These are phyloP conservation scores for Microplitis demolitor DNA, from an alignment of 1,140 invertebrate species.

Conservation along the genomic window DNA sequence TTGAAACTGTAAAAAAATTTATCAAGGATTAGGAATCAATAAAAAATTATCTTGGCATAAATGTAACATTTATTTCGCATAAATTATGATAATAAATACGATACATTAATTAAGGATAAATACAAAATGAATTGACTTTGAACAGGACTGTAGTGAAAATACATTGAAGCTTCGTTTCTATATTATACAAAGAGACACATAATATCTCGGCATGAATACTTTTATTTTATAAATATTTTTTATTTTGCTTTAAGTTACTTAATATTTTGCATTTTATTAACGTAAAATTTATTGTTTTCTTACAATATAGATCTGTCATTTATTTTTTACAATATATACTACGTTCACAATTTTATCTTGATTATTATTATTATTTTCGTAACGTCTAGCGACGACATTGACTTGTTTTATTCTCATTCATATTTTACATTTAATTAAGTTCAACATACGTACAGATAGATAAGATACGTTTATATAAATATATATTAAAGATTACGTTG, in stretches of 20 bases:
- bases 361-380: background rate
- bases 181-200: conserved; percentile 43
- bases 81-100: conserved; percentile 56
- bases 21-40: background rate
- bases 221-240: conserved; percentile 8
- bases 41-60: conserved; percentile 47
- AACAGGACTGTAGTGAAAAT: conserved; percentile 61
- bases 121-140: conserved; percentile 62
- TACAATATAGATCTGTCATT: background rate
- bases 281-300: background rate
- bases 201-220: conserved; percentile 19
- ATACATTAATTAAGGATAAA: conserved; percentile 57
- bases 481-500: background rate
- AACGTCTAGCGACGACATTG: background rate
- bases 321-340: conserved; percentile 7
- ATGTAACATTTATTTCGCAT: conserved; percentile 62
- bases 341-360: background rate
- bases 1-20: background rate
- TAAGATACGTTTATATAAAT: background rate
- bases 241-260: conserved; percentile 7
- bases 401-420: background rate
- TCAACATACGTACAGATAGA: background rate
- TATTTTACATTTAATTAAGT: background rate
- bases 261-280: background rate
- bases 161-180: conserved; percentile 50